Base-by-base conservation (phyloP, 2,113 vertebrate genomes). In the Prolemur simus region DNA sequence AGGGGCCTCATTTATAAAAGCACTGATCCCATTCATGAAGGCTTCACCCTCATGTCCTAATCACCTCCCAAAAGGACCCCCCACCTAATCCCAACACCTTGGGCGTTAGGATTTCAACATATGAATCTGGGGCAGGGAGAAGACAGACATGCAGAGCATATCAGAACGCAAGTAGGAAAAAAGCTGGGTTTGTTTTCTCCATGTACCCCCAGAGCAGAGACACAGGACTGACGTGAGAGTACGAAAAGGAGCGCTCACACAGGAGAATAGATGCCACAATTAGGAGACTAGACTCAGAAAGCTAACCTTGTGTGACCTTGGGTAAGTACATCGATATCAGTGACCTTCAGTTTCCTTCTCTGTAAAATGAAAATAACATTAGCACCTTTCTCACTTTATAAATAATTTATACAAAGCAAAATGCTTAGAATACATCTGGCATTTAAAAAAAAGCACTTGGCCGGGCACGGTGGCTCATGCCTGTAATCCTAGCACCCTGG, bases 381-480 rank as follows among this genome's bases (percentile, higher is more conserved):
- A 73, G 34, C 4, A 37, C 3, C 37, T 76, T 66, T 71, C 71
- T 91, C 6, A 2, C 21, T 56, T 5, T 15, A 34, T 68, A 71
- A 96, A 68, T 14, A 90, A 85, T 25, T 45, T 47, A 81, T 45
- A 68, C 8, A 64, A 92, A 94, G 49, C 42, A 91, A 64, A 87
- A 86, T 49, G 12, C 42, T 96, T 87, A 69, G 11, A 71, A 27
- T 27, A 74, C 39, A 29, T 58, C 29, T 91, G 73, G 88, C 18
- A 63, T 29, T 18, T 6, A 60, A 60, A 52, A 52, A 69, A 76
- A 77, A 74, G 42, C 42, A 42, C 42, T 42, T 6, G 42, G 42
- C 42, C 42, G 42, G 42, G 42, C 42, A 42, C 6, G 42, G 42
- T 42, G 42, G 42, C 42, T 42, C 42, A 42, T 6, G 42, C 42